Conservation (phyloP, 2,113 vertebrate genomes). For the Oreochromis niloticus region DNA sequence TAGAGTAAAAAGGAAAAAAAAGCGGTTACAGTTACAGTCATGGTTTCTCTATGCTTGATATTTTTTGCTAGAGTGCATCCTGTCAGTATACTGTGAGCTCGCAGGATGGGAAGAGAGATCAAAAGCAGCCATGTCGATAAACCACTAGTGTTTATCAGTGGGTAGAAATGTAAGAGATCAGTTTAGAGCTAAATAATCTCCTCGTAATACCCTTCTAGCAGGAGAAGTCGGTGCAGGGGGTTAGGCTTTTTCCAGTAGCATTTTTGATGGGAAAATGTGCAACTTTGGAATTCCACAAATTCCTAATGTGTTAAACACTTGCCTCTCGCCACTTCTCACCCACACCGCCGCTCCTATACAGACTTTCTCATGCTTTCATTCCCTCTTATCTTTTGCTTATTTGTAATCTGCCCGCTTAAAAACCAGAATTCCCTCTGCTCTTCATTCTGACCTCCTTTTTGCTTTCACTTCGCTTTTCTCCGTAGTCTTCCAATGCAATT, state of each 20-base stretch:
- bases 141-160: slow-evolving; percentile 20
- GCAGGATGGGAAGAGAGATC: slow-evolving; percentile 48
- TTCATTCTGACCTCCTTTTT: slow-evolving; percentile 55
- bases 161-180: slow-evolving; percentile 13
- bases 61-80: slow-evolving; percentile 23
- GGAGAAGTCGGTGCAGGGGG: neutral
- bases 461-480: slow-evolving; percentile 14
- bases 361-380: neutral
- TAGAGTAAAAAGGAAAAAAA: neutral
- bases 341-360: neutral
- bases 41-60: slow-evolving; percentile 11
- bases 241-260: neutral
- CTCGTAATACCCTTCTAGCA: slow-evolving; percentile 12
- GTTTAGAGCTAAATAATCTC: slow-evolving; percentile 15
- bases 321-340: neutral
- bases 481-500: slow-evolving; percentile 6
- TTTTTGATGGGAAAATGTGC: neutral
- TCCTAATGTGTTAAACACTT: neutral
- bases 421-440: slow-evolving; percentile 32
- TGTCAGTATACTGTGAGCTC: slow-evolving; percentile 31
- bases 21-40: neutral
- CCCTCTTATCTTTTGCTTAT: slow-evolving; percentile 16
- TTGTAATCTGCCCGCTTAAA: slow-evolving; percentile 37
- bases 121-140: slow-evolving; percentile 45
- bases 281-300: neutral